Percentiles rank a stretch among this genome's conserved stretches.
Evolutionary conservation across 1,140 invertebrate genomes (phyloP).

Genomic region (Chlorops oryzae): DNA sequence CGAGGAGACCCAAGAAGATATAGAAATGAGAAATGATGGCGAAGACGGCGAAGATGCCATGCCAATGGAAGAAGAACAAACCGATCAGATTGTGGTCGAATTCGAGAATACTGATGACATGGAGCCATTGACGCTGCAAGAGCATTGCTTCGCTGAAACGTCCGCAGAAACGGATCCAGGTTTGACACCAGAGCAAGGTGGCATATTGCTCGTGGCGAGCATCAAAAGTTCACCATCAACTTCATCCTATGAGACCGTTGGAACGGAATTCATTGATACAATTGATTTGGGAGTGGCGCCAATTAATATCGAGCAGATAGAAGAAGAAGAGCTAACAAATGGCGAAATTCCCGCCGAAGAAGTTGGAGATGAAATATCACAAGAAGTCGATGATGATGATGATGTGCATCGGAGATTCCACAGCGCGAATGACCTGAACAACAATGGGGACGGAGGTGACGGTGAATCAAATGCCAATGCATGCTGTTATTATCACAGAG

Average conservation of each 20-base stretch:
- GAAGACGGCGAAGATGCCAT: not conserved
- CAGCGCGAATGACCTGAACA: conserved; percentile 30
- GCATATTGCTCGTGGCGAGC: conserved; percentile 31
- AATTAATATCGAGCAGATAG: conserved; percentile 2
- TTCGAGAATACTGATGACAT: conserved; percentile 37
- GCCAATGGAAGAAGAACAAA: conserved; percentile 7
- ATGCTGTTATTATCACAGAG: conserved; percentile 59
- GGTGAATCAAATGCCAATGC: conserved; percentile 18
- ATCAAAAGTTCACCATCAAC: conserved; percentile 48
- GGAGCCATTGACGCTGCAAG: conserved; percentile 37
- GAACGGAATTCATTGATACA: conserved; percentile 42
- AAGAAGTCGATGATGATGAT: conserved; percentile 13
- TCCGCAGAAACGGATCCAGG: conserved; percentile 19
- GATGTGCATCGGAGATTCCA: conserved; percentile 28
- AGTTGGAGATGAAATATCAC: conserved; percentile 9
- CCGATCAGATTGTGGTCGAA: conserved; percentile 31
- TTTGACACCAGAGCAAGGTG: conserved; percentile 23
- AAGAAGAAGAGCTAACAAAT: not conserved
- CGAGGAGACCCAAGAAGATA: not conserved
- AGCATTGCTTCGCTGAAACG: conserved; percentile 40
- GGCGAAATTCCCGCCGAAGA: conserved; percentile 17
- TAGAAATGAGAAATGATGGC: not conserved
- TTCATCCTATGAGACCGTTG: conserved; percentile 46
- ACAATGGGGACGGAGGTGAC: not conserved
- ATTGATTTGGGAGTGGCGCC: conserved; percentile 14